Evolutionary conservation across 2,888 invertebrate genomes (phyloP).

Genomic region (Autographa gamma): DNA sequence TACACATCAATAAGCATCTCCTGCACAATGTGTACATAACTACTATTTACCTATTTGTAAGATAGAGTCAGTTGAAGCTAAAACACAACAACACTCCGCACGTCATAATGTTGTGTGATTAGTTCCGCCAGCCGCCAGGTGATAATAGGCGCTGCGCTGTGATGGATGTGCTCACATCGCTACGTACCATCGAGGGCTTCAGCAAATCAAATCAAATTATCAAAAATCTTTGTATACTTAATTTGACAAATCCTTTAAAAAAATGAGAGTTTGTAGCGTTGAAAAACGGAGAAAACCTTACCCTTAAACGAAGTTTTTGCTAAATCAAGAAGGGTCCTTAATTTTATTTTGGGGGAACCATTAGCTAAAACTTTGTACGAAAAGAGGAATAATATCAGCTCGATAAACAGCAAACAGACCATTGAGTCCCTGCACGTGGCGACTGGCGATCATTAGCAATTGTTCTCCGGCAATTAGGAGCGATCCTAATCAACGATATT

Average conservation of each 20-base stretch:
- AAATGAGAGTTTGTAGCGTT: no score
- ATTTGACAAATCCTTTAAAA: neutral
- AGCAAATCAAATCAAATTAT: neutral
- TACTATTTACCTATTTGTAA: neutral
- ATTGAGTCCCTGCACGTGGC: neutral
- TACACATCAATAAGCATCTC: no score
- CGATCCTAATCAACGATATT: neutral
- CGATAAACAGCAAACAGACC: neutral
- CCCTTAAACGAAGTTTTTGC: no score
- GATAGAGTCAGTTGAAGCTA: neutral
- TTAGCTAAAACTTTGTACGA: no score
- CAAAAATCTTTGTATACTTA: neutral
- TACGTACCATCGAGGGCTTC: neutral
- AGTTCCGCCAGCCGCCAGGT: slow-evolving; percentile 1
- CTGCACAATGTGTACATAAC: neutral
- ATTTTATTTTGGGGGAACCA: no score
- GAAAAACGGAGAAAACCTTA: no score
- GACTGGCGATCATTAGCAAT: neutral
- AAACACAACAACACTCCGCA: neutral
- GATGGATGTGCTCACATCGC: neutral
- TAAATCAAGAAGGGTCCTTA: no score
- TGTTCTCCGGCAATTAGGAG: neutral
- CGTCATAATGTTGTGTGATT: neutral
- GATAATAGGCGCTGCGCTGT: neutral
- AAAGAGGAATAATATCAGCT: no score